A percentile compares a stretch with the other conserved stretches of the same genome.
phyloP scores from a whole-genome alignment of 2,113 vertebrate species.

The Aramus guarauna region DNA sequence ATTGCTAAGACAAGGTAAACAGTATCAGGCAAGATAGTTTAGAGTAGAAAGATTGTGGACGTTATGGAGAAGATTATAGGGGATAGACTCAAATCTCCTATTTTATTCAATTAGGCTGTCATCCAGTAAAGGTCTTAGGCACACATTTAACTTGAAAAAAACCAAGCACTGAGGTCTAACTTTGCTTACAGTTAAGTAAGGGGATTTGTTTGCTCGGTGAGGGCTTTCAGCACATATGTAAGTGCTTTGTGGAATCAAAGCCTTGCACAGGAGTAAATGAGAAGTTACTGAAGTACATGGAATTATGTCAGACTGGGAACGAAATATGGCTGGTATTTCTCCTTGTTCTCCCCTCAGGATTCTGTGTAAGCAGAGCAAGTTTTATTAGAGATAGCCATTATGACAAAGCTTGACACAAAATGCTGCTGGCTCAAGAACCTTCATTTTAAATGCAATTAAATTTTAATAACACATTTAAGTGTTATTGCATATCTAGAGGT shows the following conservation, averaged over 20 bases:
- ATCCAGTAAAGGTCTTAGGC: not conserved
- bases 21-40: conserved; percentile 2
- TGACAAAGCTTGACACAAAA: not conserved
- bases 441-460: not conserved
- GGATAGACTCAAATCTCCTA: not conserved
- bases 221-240: not conserved
- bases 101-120: conserved; percentile 35
- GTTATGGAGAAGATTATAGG: conserved; percentile 22
- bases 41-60: not conserved
- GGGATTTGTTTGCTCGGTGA: not conserved
- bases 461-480: not conserved
- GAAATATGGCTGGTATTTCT: not conserved
- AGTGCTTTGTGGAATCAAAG: not conserved
- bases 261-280: not conserved
- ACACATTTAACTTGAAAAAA: not conserved
- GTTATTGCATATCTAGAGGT: not conserved
- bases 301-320: not conserved
- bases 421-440: not conserved
- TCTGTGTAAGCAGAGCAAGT: not conserved
- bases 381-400: not conserved
- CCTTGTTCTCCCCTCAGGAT: not conserved
- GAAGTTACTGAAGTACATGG: not conserved
- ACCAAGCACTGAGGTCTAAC: not conserved
- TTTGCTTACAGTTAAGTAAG: not conserved
- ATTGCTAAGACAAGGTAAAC: conserved; percentile 46